Evolutionary conservation across 1,140 invertebrate species (phyloP).

Genomic region (silkworm (Bombyx mori)): ASM3026992v2 NC_085125.1:7782001-7782500

Average conservation of each 20-base stretch:
- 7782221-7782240: slow-evolving; percentile 2
- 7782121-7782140: too few relatives aligned
- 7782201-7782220: background rate
- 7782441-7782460: too few relatives aligned
- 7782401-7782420: background rate
- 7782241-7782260: slow-evolving; percentile 37
- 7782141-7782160: too few relatives aligned
- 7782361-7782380: slow-evolving; percentile 46
- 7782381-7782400: slow-evolving; percentile 7
- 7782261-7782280: slow-evolving; percentile 62
- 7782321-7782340: slow-evolving; percentile 45
- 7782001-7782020: too few relatives aligned
- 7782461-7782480: too few relatives aligned
- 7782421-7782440: slow-evolving; percentile 23
- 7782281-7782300: slow-evolving; percentile 31
- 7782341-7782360: slow-evolving; percentile 58
- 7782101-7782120: too few relatives aligned
- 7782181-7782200: background rate
- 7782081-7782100: too few relatives aligned
- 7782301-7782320: slow-evolving; percentile 47
- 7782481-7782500: too few relatives aligned
- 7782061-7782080: too few relatives aligned
- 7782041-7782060: too few relatives aligned
- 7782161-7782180: too few relatives aligned
- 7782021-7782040: too few relatives aligned